These are phyloP conservation scores for Dryococelus australis DNA, from an alignment of 2,888 invertebrate species.

Conservation along the genomic window DNA sequence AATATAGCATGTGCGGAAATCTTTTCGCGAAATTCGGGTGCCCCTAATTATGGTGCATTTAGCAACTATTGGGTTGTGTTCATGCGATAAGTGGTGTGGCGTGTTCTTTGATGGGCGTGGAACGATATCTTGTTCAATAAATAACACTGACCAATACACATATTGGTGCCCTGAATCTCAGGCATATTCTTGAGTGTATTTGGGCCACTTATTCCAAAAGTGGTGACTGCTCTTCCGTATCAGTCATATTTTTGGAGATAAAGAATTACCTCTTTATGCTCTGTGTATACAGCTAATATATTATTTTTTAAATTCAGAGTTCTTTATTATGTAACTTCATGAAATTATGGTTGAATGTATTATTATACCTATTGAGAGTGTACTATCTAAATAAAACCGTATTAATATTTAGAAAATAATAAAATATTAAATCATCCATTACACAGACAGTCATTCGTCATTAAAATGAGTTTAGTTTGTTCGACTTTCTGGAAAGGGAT, in stretches of 20 bases:
- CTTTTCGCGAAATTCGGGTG: no score
- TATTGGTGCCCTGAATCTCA: background rate
- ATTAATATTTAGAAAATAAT: no score
- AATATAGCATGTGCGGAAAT: no score
- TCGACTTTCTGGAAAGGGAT: background rate
- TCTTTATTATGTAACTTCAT: background rate
- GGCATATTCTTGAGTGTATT: background rate
- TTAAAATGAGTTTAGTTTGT: background rate
- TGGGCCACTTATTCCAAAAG: background rate
- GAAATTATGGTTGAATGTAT: background rate
- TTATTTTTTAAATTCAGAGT: background rate
- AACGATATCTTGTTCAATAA: no score
- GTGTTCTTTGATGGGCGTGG: no score
- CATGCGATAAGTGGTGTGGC: no score
- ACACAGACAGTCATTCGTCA: background rate
- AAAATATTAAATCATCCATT: background rate
- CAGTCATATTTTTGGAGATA: background rate
- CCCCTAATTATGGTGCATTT: no score
- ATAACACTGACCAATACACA: background rate
- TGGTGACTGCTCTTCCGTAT: background rate
- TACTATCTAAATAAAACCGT: background rate
- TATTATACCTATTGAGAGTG: background rate
- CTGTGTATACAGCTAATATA: background rate
- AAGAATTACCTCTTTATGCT: background rate
- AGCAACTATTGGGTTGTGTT: no score